phyloP scores from a whole-genome alignment of 2,797 vertebrate species.

The Oreortyx pictus region DNA sequence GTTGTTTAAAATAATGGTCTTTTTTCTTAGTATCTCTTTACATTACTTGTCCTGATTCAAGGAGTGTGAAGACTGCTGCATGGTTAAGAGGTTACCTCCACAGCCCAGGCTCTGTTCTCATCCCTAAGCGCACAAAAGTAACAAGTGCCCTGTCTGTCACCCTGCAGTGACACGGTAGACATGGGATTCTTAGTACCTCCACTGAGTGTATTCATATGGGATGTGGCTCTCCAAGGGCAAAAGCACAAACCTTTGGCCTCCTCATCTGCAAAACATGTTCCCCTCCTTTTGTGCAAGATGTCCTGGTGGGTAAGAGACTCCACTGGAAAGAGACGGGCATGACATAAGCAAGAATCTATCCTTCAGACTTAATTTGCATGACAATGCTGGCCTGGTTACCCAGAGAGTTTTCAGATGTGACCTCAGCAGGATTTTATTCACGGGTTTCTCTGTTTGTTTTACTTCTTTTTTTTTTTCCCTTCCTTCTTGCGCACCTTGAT shows the following conservation, averaged over 20 bases:
- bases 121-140: neutral
- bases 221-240: neutral
- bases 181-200: accelerated
- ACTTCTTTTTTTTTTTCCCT: neutral
- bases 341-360: neutral
- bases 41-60: neutral
- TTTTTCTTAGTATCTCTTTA: neutral
- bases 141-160: neutral
- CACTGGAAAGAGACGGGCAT: neutral
- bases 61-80: neutral
- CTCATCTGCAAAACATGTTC: neutral
- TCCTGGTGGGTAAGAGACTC: neutral
- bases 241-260: neutral
- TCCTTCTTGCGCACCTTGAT: neutral
- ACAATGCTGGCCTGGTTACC: neutral
- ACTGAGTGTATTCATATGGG: neutral
- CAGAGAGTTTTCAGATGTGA: neutral
- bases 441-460: neutral
- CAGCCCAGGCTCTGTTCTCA: neutral
- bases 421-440: neutral
- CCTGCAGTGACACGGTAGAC: neutral
- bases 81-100: neutral
- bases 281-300: neutral
- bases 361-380: neutral
- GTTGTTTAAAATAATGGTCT: neutral